These are phyloP conservation scores for Drosophila meridiana DNA, from an alignment of 2,888 invertebrate species.

Conservation along the genomic window DNA sequence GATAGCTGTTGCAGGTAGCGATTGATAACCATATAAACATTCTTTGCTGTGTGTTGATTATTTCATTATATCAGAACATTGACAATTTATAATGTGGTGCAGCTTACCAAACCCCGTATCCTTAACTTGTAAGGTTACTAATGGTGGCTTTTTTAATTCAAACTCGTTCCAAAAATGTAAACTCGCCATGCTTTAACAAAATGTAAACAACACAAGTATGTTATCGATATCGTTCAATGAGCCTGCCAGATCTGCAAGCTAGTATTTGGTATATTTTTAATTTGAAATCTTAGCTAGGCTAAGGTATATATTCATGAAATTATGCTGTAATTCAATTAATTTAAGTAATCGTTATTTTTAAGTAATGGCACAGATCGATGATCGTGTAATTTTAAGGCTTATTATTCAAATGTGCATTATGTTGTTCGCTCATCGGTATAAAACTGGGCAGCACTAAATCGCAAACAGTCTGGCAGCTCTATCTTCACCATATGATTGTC, in stretches of 20 bases:
- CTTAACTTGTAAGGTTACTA: constrained; percentile 68
- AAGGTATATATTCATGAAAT: too few relatives aligned
- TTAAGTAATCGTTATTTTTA: background rate
- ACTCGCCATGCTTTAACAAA: constrained; percentile 57
- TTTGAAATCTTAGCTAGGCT: background rate
- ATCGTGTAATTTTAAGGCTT: background rate
- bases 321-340: too few relatives aligned
- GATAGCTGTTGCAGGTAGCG: constrained; percentile 56
- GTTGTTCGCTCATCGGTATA: background rate
- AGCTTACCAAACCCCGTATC: constrained; percentile 71
- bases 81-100: background rate
- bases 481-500: constrained; percentile 33
- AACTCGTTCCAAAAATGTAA: constrained; percentile 82
- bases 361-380: background rate
- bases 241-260: constrained; percentile 18
- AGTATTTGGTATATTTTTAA: background rate
- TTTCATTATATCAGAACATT: background rate
- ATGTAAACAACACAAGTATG: constrained; percentile 25
- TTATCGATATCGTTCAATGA: constrained; percentile 3
- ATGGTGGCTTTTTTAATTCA: constrained; percentile 81
- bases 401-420: background rate
- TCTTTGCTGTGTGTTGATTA: constrained; percentile 52
- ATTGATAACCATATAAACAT: constrained; percentile 62
- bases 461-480: constrained; percentile 30
- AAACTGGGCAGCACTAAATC: constrained; percentile 16